phyloP scores from a whole-genome alignment of 2,888 invertebrate species.

The Peribatodes rhomboidaria region DNA sequence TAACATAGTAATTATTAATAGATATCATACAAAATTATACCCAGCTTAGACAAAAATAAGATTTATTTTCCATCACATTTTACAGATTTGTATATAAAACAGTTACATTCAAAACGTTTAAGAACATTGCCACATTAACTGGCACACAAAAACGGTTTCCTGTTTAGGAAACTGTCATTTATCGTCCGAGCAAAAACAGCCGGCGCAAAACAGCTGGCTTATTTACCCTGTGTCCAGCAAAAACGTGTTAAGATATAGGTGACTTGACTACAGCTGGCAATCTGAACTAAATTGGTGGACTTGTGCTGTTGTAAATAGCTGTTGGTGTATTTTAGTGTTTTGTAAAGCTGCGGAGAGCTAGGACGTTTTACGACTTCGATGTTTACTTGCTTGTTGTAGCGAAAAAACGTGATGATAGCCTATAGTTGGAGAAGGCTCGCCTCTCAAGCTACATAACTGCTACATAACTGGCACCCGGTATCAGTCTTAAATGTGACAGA shows the following conservation, averaged over 20 bases:
- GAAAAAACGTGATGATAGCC: no score
- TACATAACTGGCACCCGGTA: no score
- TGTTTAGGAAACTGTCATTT: slow-evolving; percentile 71
- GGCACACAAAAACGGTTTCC: slow-evolving; percentile 44
- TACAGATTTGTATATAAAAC: not conserved
- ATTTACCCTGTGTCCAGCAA: slow-evolving; percentile 52
- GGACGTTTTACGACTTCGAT: no score
- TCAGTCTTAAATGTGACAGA: no score
- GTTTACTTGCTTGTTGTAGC: no score
- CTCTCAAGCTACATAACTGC: no score
- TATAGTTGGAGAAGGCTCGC: no score
- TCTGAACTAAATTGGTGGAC: slow-evolving; percentile 26
- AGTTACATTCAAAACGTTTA: not conserved
- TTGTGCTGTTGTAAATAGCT: slow-evolving; percentile 14
- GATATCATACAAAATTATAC: no score
- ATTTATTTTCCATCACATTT: not conserved
- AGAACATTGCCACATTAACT: slow-evolving; percentile 22
- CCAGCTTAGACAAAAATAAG: no score
- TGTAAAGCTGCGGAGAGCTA: no score
- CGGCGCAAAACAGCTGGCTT: slow-evolving; percentile 55
- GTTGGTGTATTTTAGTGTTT: not conserved
- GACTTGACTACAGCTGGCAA: slow-evolving; percentile 34
- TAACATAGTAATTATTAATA: no score
- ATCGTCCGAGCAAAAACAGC: slow-evolving; percentile 70
- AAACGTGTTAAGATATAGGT: slow-evolving; percentile 57